Base-by-base conservation (phyloP, 1,140 invertebrate genomes). In the Drosophila truncata region DNA sequence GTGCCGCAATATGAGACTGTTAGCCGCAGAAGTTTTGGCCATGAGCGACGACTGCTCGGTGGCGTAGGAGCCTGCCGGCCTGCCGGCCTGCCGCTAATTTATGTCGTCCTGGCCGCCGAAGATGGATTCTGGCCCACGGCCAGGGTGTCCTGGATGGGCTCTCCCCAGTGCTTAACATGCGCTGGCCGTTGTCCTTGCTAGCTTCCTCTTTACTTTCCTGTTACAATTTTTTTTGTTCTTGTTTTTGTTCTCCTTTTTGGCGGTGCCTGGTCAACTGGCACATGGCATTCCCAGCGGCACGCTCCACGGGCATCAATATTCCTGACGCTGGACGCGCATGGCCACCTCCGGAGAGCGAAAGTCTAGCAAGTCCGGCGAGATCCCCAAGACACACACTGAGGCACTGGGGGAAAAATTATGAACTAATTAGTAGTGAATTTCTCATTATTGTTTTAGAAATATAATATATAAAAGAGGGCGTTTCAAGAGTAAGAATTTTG, bases 271-370 rank as follows among this genome's bases (percentile, higher is more conserved):
- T 78, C 64, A 76, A 61, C 50, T 82, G 79, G 78, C 79, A 81
- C 79, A 81, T 81, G 79, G 70, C 80, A 82, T 82, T 82, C 80
- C 80, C 80, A 82, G 67, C 59, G 80, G 80, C 80, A 82, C 80
- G 80, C 80, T 82, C 80, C 80, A 27, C 44, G 65, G 74, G 80
- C 80, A 82, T 82, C 80, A 82, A 82, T 82, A 82, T 82, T 82
- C 80, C 74, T 66, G 59, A 72, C 67, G 80, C 79, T 82, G 79
- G 80, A 82, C 80, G 74, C 66, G 79, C 65, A 62, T 57, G 62
- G 80, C 67, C 80, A 78, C 80, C 67, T 78, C 54, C 67, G 69
- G 67, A 82, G 65, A 47, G 78, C 35, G n/a, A 39, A 33, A 29
- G 14, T 44, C 20, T 39, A 50, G 35, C 66, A 49, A 57, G 50